Base-by-base conservation (phyloP, 1,140 invertebrate species). In the Heliconius congener region DNA sequence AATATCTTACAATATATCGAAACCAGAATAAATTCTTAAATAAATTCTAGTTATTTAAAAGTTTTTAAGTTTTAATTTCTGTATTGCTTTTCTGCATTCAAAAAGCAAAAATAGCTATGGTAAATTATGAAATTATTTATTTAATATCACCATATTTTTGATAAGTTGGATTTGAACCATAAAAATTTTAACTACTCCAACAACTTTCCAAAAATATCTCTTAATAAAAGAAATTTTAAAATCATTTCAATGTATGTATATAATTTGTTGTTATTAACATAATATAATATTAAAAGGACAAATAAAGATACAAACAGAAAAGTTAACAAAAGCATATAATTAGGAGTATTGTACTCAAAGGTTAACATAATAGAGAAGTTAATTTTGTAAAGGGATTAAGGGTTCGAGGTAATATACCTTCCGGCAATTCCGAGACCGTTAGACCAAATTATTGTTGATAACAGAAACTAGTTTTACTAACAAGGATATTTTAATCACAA, bases 361-460 rank as follows among this genome's bases (percentile, higher is more conserved):
- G 60, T 66, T 66, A 66, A 6, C 13, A 66, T 66, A 66, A 66
- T 66, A 66, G 60, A 66, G 60, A 66, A 66, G 27, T 66, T 66
- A 30, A 66, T 66, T 66, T 66, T 66, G 23, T 66, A 66, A 66
- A 66, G 27, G 60, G 60, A 66, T 66, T 30, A 27, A 11, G 27
- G 60, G 13, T 66, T 66, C 60, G 27, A 30, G 60, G 60, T 11
- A 66, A 66, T 66, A 30, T 16, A 66, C 60, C 60, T 66, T 4
- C 5, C 11, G 60, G 60, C 23, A 66, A 13, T 30, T 66, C 27
- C 13, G 60, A 30, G 27, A 66, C 60, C 27, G 8, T 4, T 4
- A 3, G 57, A 23, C 9, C 9, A 60, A n/a, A 60, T 60, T 66
- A 66, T 66, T 1, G 18, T 11, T 16, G 60, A 66, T 66, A 66